Base-by-base conservation (phyloP, 1,140 invertebrate species). In the Drosophila ironensis region DNA sequence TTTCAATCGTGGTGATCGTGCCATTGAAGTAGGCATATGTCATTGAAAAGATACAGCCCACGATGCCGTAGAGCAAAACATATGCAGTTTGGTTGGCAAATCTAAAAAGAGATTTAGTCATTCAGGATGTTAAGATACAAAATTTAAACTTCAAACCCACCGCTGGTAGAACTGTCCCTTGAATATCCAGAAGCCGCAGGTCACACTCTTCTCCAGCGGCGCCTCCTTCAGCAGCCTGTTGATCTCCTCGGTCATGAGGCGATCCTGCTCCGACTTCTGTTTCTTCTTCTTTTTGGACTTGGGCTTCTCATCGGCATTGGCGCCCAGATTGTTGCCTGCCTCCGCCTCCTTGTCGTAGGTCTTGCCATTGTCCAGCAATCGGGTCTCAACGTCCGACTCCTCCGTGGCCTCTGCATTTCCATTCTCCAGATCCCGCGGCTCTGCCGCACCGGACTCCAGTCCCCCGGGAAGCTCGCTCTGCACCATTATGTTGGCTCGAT, bases 1-100 rank as follows among this genome's bases (percentile, higher is more conserved):
- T 96, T 86, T 96, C 95, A 19, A 96, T 91, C 0, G 95, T 96
- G 22, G 95, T 95, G 33, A 96, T 93, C 4, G 94, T 95, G 6
- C 94, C 94, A 73, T 94, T 94, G 57, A 94, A 94, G 80, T 96
- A 96, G 1, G 94, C 92, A 73, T 93, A 95, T 56, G 94, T 93
- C 56, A 95, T 94, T n/a, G 93, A 93, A 70, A 95, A 94, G 38
- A 95, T 92, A 63, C 94, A 93, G 1, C 94, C 95, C 1, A 95
- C 90, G 2, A 95, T 88, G 35, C 94, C 95, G 68, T 95, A 96
- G 0, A 95, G 89, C 37, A 95, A 87, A 1, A 96, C 92, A 68
- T 95, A 96, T 0, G 92, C 92, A 51, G 95, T 95, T 84, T 95
- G 95, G 72, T 94, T 95, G 9, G 95, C 95, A 46, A 94, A 95